phyloP scores from a whole-genome alignment of 1,140 invertebrate genomes.

The Samia ricini region DNA sequence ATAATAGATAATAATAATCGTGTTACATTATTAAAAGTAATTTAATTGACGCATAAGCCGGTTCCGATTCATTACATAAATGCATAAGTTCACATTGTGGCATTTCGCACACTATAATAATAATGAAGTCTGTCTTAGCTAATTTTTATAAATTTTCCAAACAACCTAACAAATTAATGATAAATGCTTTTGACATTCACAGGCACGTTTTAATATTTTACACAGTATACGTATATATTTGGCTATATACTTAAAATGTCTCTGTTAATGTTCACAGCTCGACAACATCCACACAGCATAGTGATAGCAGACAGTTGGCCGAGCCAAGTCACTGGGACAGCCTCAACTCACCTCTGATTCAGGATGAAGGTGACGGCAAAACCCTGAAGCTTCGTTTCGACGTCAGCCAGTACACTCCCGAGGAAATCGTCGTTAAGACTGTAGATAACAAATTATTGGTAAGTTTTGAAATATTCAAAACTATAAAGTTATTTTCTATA shows the following conservation, averaged over 20 bases:
- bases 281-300: slow-evolving; percentile 79
- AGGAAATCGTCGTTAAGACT: slow-evolving; percentile 97
- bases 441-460: slow-evolving; percentile 97
- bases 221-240: not conserved
- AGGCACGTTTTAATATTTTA: not conserved
- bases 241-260: not conserved
- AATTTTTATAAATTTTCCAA: no score
- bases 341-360: slow-evolving; percentile 94
- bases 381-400: slow-evolving; percentile 94
- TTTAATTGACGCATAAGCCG: not conserved
- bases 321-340: slow-evolving; percentile 79
- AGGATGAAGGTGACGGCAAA: slow-evolving; percentile 93
- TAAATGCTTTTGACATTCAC: not conserved
- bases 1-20: not conserved
- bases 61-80: not conserved
- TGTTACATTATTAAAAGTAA: not conserved
- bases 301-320: slow-evolving; percentile 76
- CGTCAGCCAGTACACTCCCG: slow-evolving; percentile 95
- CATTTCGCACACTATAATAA: not conserved
- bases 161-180: not conserved
- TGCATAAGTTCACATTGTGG: not conserved
- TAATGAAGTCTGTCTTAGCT: not conserved
- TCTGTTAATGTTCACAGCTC: slow-evolving; percentile 62
- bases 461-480: slow-evolving; percentile 57
- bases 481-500: not conserved